phyloP scores from a whole-genome alignment of 2,113 vertebrate species.

The Mustelus asterias region DNA sequence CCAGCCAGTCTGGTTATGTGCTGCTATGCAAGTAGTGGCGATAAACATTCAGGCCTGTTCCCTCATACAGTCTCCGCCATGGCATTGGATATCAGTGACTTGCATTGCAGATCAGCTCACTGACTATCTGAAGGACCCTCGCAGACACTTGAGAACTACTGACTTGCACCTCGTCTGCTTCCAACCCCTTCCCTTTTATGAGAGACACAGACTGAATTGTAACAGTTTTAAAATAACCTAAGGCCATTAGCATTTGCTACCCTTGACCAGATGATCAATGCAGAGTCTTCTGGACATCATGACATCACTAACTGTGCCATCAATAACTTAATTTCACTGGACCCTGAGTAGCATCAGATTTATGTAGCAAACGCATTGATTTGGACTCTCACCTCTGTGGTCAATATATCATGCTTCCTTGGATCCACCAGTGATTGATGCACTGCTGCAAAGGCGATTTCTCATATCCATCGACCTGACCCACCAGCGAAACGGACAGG shows the following conservation, averaged over 20 bases:
- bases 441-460: background rate
- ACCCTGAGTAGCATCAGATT: background rate
- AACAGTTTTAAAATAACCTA: background rate
- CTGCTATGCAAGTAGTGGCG: background rate
- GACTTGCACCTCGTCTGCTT: background rate
- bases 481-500: background rate
- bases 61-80: background rate
- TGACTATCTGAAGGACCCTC: background rate
- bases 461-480: background rate
- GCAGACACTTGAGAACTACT: background rate
- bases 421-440: background rate
- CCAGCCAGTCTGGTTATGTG: background rate
- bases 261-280: constrained; percentile 1
- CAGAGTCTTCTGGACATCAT: background rate
- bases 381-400: background rate
- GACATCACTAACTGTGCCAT: background rate
- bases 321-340: background rate
- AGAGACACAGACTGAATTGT: background rate
- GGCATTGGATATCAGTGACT: background rate
- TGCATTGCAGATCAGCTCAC: background rate
- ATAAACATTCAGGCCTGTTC: background rate
- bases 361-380: background rate
- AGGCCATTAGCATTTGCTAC: background rate
- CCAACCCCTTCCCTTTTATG: background rate
- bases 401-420: background rate